Percentiles rank a stretch among this genome's conserved stretches.
These are phyloP conservation scores for Drosophila fungiperda DNA, from an alignment of 2,888 invertebrate genomes.

Conservation along the genomic window DNA sequence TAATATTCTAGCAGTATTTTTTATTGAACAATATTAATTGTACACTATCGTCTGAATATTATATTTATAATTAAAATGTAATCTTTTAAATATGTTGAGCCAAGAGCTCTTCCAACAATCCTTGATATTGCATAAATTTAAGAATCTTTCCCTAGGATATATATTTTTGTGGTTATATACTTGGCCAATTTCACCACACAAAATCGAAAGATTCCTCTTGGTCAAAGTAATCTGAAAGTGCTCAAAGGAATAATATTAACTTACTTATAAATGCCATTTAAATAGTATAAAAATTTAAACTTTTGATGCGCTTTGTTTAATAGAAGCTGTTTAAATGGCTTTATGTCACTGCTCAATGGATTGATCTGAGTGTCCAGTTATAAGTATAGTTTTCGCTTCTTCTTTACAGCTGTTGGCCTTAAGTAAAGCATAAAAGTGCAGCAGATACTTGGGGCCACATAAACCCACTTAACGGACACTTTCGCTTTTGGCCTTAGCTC, in stretches of 20 bases:
- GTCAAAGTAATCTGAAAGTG: too few species aligned
- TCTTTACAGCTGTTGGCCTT: constrained; percentile 24
- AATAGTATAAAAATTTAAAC: neutral
- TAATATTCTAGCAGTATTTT: neutral
- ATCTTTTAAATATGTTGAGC: neutral
- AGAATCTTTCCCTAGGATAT: neutral
- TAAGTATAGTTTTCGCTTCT: constrained; percentile 4
- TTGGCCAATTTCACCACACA: too few species aligned
- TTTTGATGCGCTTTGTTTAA: constrained; percentile 1
- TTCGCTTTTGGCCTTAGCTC: constrained; percentile 48
- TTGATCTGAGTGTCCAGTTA: constrained; percentile 36
- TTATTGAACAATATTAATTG: neutral
- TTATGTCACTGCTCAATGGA: constrained; percentile 34
- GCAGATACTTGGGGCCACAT: constrained; percentile 23
- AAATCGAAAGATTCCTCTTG: neutral
- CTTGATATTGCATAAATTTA: neutral
- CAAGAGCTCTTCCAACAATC: neutral
- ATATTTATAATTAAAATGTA: neutral
- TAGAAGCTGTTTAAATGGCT: constrained; percentile 25
- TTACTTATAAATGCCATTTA: neutral
- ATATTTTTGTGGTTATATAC: neutral
- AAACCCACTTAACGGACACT: constrained; percentile 55
- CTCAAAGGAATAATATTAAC: neutral
- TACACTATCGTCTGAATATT: too few species aligned
- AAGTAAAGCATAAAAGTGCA: constrained; percentile 55